phyloP scores from a whole-genome alignment of 2,797 vertebrate species.

The Eremophila alpestris region DNA sequence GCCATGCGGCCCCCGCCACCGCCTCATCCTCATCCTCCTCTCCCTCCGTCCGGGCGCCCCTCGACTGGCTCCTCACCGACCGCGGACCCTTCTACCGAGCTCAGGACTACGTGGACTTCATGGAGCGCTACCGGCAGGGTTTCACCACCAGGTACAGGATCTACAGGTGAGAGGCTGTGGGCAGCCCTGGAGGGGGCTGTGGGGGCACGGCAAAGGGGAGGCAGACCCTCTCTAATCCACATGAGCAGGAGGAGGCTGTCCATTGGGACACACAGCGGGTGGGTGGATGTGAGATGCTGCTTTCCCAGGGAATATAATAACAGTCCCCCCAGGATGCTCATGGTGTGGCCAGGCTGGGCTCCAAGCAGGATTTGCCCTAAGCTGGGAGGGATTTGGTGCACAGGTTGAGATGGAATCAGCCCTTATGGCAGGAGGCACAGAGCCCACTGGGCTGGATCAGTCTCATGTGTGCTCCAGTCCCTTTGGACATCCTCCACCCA shows the following conservation, averaged over 20 bases:
- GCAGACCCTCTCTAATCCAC: neutral
- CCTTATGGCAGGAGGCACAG: neutral
- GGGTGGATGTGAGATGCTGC: neutral
- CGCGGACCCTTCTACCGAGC: conserved; percentile 94
- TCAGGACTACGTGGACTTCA: conserved; percentile 93
- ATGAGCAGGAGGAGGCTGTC: accelerated
- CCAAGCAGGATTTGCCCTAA: neutral
- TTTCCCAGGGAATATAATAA: neutral
- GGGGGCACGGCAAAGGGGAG: accelerated
- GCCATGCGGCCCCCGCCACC: conserved; percentile 78
- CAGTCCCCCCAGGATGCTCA: neutral
- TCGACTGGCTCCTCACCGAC: conserved; percentile 96
- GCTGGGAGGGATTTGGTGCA: neutral
- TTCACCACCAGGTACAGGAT: conserved; percentile 98
- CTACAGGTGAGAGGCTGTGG: conserved; percentile 85
- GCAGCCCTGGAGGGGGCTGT: accelerated
- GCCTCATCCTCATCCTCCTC: conserved; percentile 36
- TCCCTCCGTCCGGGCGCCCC: conserved; percentile 78
- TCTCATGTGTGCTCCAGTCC: neutral
- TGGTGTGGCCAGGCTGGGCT: neutral
- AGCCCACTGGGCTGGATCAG: neutral
- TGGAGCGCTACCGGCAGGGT: conserved; percentile 92
- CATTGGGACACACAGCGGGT: accelerated
- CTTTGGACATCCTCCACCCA: neutral
- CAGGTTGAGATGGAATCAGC: neutral